phyloP scores from a whole-genome alignment of 2,797 vertebrate genomes.

The Karalla daura region DNA sequence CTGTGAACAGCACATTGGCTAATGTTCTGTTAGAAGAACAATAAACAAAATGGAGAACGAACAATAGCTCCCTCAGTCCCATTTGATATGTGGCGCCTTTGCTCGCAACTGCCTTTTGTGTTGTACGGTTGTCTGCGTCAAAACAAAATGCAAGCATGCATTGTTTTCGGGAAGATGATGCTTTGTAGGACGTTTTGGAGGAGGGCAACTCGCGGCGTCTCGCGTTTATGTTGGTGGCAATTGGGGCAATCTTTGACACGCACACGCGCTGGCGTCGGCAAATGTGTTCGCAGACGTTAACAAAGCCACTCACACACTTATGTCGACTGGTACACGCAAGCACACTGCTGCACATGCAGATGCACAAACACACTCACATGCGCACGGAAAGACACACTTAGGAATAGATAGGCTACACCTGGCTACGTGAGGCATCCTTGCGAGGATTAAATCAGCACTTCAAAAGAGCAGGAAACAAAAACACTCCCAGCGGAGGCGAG shows the following conservation, averaged over 20 bases:
- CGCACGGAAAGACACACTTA: constrained; percentile 60
- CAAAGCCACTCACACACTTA: constrained; percentile 61
- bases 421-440: constrained; percentile 77
- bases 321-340: constrained; percentile 51
- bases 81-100: constrained; percentile 68
- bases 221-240: constrained; percentile 69
- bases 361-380: constrained; percentile 50
- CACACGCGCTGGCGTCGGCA: constrained; percentile 56
- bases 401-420: constrained; percentile 77
- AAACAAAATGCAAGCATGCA: constrained; percentile 53
- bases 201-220: constrained; percentile 70
- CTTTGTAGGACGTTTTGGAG: constrained; percentile 80
- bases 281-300: constrained; percentile 52
- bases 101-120: constrained; percentile 52
- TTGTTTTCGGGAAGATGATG: constrained; percentile 77
- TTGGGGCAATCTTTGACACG: constrained; percentile 77
- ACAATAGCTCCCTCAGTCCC: constrained; percentile 58
- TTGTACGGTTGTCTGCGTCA: constrained; percentile 72
- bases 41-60: constrained; percentile 57
- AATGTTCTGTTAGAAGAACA: constrained; percentile 68
- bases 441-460: constrained; percentile 87
- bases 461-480: constrained; percentile 84
- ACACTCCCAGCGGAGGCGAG: constrained; percentile 80
- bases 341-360: constrained; percentile 36
- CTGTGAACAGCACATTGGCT: constrained; percentile 29